phyloP scores from a whole-genome alignment of 2,888 invertebrate species.

The Mythimna albipuncta region DNA sequence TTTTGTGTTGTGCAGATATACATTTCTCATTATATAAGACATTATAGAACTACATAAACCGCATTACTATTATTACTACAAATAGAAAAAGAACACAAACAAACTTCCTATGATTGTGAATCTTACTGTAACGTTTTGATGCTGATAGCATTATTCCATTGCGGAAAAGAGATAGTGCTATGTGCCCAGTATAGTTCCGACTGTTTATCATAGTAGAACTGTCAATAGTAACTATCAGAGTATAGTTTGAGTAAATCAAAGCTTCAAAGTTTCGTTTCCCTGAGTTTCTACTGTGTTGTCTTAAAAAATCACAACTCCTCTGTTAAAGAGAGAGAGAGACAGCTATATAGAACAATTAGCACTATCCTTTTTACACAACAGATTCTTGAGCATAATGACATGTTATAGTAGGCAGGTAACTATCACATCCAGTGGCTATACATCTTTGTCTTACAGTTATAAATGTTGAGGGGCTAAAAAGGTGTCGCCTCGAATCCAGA shows the following conservation, averaged over 20 bases:
- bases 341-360: neutral
- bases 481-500: conserved; percentile 81
- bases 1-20: neutral
- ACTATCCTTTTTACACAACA: neutral
- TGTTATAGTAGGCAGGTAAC: conserved; percentile 6
- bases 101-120: neutral
- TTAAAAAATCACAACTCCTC: no score
- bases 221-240: no score
- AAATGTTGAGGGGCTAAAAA: conserved; percentile 87
- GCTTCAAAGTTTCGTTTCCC: no score
- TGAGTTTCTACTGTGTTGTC: no score
- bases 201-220: no score
- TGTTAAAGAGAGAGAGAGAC: neutral
- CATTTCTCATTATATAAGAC: no score
- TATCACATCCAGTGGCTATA: conserved; percentile 64
- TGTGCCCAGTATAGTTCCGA: no score
- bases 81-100: no score
- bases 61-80: no score
- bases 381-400: no score
- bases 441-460: conserved; percentile 74
- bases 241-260: no score
- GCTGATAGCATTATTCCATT: neutral
- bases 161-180: neutral
- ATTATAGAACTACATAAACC: no score
- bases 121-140: neutral